phyloP scores from a whole-genome alignment of 2,797 vertebrate genomes.

The Corythornis leucogaster region DNA sequence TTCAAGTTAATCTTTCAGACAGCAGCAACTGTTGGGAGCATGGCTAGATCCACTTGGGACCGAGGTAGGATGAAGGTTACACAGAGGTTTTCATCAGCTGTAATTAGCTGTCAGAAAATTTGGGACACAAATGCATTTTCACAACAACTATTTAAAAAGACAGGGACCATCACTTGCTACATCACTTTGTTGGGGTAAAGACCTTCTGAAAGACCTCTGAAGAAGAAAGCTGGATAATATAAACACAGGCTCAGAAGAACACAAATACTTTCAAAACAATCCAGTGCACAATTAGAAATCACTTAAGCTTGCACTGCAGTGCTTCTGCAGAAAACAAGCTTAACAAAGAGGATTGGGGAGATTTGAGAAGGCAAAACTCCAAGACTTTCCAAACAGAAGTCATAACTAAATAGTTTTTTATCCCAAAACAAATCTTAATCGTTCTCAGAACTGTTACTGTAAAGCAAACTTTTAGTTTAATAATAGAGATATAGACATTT shows the following conservation, averaged over 20 bases:
- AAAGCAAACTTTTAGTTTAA: neutral
- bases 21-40: neutral
- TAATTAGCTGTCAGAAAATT: neutral
- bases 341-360: neutral
- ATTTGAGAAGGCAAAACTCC: neutral
- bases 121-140: neutral
- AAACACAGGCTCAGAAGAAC: neutral
- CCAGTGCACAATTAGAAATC: neutral
- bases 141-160: neutral
- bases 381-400: neutral
- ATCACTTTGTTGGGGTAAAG: neutral
- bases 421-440: neutral
- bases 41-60: neutral
- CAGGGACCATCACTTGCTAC: neutral
- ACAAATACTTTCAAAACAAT: neutral
- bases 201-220: neutral
- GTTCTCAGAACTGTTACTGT: neutral
- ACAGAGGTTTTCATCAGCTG: neutral
- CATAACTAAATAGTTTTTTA: neutral
- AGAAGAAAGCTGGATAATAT: fast-evolving
- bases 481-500: neutral
- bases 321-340: neutral
- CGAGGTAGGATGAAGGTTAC: neutral
- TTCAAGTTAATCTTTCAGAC: neutral
- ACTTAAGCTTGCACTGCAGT: neutral